Evolutionary conservation across 2,797 vertebrate genomes (phyloP).

Genomic region (Rhadinocentrus ornatus): DNA sequence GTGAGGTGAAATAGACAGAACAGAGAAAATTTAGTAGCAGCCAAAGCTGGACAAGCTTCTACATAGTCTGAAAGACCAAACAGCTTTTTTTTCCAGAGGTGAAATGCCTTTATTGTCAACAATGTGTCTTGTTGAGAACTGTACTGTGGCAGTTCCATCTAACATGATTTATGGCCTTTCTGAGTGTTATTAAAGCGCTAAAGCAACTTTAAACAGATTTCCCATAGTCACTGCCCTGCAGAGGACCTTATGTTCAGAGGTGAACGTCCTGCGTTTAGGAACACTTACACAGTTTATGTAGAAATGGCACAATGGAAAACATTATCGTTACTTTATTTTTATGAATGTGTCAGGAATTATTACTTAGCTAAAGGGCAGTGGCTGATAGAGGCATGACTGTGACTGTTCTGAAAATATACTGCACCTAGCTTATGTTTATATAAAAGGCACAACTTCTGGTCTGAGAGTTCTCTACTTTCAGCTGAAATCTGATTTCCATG

Average conservation of each 20-base stretch:
- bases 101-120: slow-evolving; percentile 83
- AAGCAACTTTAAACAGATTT: slow-evolving; percentile 73
- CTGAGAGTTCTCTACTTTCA: not conserved
- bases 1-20: slow-evolving; percentile 22
- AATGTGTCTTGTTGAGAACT: slow-evolving; percentile 75
- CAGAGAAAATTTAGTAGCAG: slow-evolving; percentile 53
- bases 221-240: slow-evolving; percentile 46
- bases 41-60: slow-evolving; percentile 44
- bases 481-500: slow-evolving; percentile 28
- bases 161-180: slow-evolving; percentile 76
- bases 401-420: slow-evolving; percentile 10
- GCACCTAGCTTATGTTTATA: slow-evolving; percentile 5
- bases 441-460: slow-evolving; percentile 3
- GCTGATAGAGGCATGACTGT: slow-evolving; percentile 8
- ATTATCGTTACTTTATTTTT: slow-evolving; percentile 61
- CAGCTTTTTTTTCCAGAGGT: slow-evolving; percentile 50
- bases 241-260: slow-evolving; percentile 57
- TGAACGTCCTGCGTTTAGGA: slow-evolving; percentile 54
- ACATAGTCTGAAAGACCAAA: slow-evolving; percentile 37
- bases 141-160: slow-evolving; percentile 65
- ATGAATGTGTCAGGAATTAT: slow-evolving; percentile 59
- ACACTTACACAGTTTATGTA: slow-evolving; percentile 61
- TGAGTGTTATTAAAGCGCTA: slow-evolving; percentile 79
- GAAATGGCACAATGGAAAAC: slow-evolving; percentile 40
- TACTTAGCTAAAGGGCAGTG: slow-evolving; percentile 30